Evolutionary conservation across 1,140 invertebrate genomes (phyloP).

Genomic region (Drosophila ambigua): DNA sequence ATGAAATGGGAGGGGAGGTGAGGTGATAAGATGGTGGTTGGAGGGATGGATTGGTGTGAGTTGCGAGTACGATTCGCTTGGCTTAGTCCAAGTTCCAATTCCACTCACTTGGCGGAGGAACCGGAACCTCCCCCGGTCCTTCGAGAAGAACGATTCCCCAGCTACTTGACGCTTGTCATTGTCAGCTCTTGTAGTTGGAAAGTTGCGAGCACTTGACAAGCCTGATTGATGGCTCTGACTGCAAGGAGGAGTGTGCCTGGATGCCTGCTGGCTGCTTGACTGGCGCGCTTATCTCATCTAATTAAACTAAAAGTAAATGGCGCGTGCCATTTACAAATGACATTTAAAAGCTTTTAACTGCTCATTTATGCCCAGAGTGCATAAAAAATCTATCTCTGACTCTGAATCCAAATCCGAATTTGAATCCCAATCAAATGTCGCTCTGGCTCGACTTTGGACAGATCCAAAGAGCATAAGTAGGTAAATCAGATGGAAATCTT

Average conservation of each 20-base stretch:
- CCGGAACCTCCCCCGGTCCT: constrained; percentile 18
- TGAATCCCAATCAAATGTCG: not conserved
- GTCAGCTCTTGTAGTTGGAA: constrained; percentile 73
- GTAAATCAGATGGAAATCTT: constrained; percentile 8
- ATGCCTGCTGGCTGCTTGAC: constrained; percentile 8
- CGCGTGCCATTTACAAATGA: constrained; percentile 41
- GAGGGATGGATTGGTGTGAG: constrained; percentile 2
- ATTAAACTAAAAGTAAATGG: constrained; percentile 73
- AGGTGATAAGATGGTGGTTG: not conserved
- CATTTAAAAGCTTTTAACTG: constrained; percentile 42
- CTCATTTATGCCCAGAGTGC: constrained; percentile 27
- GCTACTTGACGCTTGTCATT: constrained; percentile 73
- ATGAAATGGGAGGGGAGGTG: too few relatives aligned
- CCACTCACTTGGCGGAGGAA: constrained; percentile 10
- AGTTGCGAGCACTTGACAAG: constrained; percentile 73
- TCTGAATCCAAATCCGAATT: not conserved
- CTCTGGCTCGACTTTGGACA: not conserved
- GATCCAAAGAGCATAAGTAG: constrained; percentile 34
- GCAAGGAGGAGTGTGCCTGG: constrained; percentile 12
- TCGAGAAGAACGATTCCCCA: constrained; percentile 38
- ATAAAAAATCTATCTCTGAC: constrained; percentile 9
- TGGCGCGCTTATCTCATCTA: constrained; percentile 57
- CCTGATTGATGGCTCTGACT: constrained; percentile 65
- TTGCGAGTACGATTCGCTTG: constrained; percentile 22
- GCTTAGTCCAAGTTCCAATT: constrained; percentile 13